phyloP scores from a whole-genome alignment of 1,140 invertebrate species.

The Drosophila nikananu region DNA sequence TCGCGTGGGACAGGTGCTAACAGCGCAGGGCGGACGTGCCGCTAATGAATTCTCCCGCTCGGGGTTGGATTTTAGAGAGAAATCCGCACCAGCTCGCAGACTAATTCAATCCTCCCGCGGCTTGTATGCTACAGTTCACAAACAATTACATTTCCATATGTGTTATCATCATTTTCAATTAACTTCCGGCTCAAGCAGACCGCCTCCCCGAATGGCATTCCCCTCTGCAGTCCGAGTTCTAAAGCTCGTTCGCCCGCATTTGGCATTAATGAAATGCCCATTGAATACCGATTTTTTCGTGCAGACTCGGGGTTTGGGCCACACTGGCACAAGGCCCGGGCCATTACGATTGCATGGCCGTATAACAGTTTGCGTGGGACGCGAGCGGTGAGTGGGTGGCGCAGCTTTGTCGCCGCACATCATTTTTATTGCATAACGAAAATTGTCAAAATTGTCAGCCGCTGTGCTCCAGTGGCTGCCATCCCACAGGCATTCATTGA shows the following conservation, averaged over 20 bases:
- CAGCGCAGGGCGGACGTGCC: constrained; percentile 34
- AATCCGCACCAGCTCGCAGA: neutral
- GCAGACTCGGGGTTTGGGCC: neutral
- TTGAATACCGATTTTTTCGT: constrained; percentile 21
- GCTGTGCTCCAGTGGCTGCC: constrained; percentile 5
- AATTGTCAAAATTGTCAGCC: constrained; percentile 81
- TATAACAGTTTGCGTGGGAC: constrained; percentile 57
- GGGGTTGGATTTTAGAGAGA: constrained; percentile 18
- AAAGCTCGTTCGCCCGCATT: constrained; percentile 29
- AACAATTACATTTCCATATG: constrained; percentile 68
- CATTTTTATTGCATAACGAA: constrained; percentile 80
- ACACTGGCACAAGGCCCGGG: neutral
- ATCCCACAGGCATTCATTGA: constrained; percentile 48
- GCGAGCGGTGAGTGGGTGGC: constrained; percentile 29
- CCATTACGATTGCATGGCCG: constrained; percentile 47
- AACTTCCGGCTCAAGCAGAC: constrained; percentile 46
- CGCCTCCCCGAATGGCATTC: neutral
- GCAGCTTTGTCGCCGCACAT: constrained; percentile 45
- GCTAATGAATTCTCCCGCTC: constrained; percentile 56
- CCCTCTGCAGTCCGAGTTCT: neutral
- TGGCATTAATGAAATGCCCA: constrained; percentile 45
- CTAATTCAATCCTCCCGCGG: constrained; percentile 26
- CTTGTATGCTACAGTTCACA: constrained; percentile 48
- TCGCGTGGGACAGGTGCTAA: constrained; percentile 48
- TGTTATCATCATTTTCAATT: constrained; percentile 75